These are phyloP conservation scores for Potorous gilbertii DNA, from an alignment of 2,797 vertebrate species.

Conservation along the genomic window DNA sequence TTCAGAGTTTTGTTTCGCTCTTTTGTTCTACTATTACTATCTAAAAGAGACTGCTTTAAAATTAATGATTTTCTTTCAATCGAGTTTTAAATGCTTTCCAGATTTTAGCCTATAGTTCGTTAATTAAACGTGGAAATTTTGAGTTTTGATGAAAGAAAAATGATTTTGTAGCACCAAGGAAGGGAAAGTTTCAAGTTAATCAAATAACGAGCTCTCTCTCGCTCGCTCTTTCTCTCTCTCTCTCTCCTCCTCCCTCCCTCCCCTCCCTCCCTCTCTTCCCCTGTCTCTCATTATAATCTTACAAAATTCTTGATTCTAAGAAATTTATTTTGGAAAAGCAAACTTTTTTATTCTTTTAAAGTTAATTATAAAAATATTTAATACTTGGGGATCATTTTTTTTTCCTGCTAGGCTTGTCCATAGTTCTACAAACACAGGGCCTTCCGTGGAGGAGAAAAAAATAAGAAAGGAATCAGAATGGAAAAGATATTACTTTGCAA, in stretches of 20 bases:
- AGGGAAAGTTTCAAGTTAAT: slow-evolving; percentile 19
- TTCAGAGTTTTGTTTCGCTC: neutral
- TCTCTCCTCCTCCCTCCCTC: neutral
- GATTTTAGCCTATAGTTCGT: slow-evolving; percentile 63
- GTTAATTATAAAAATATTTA: neutral
- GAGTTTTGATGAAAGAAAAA: slow-evolving; percentile 62
- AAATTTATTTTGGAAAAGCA: neutral
- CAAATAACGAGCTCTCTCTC: neutral
- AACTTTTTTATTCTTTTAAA: neutral
- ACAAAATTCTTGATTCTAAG: slow-evolving; percentile 7
- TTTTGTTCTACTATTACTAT: neutral
- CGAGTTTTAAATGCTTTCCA: slow-evolving; percentile 43
- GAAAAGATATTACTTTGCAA: neutral
- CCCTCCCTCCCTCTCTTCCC: too few relatives aligned
- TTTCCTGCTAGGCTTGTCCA: neutral
- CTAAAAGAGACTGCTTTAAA: slow-evolving; percentile 15
- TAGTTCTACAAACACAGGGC: slow-evolving; percentile 21
- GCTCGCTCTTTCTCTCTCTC: neutral
- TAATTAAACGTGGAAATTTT: slow-evolving; percentile 71
- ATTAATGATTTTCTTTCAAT: slow-evolving; percentile 26
- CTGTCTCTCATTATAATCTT: neutral
- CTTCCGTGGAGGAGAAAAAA: neutral
- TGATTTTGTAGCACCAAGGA: slow-evolving; percentile 43
- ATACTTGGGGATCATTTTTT: neutral
- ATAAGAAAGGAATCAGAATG: neutral